A percentile compares a stretch with the other conserved stretches of the same genome.
These are phyloP conservation scores for Andricus grossulariae DNA, from an alignment of 1,140 invertebrate species.

Conservation along the genomic window DNA sequence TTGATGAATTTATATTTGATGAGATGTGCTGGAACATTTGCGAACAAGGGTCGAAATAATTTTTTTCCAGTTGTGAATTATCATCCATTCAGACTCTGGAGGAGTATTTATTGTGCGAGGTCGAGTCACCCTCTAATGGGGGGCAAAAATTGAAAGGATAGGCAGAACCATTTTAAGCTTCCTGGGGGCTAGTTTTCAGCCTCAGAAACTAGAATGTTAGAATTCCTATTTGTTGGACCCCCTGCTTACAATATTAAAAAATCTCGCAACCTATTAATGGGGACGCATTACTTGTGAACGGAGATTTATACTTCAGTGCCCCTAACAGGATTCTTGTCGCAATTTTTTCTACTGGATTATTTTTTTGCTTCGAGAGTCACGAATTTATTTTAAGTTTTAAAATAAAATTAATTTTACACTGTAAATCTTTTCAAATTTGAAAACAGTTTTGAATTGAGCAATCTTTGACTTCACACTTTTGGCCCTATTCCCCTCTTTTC, in stretches of 20 bases:
- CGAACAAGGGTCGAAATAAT: conserved; percentile 13
- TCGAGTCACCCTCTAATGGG: conserved; percentile 12
- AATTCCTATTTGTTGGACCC: conserved; percentile 17
- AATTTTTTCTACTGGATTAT: too few species aligned
- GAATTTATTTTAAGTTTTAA: too few species aligned
- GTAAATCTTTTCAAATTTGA: too few species aligned
- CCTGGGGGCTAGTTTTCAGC: conserved; percentile 1
- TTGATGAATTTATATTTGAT: conserved; percentile 3
- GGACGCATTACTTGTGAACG: too few species aligned
- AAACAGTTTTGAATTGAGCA: too few species aligned
- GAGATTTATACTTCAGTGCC: too few species aligned
- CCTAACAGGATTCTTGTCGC: too few species aligned
- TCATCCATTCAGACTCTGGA: conserved; percentile 18
- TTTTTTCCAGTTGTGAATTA: conserved; percentile 28
- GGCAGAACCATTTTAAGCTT: conserved; percentile 21
- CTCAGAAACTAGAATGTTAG: not conserved
- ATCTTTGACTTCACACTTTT: too few species aligned
- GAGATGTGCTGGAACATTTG: conserved; percentile 10
- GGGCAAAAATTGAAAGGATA: conserved; percentile 4
- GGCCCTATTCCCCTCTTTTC: too few species aligned
- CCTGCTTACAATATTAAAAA: conserved; percentile 27
- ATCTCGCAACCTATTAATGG: conserved; percentile 6
- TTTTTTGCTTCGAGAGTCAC: too few species aligned
- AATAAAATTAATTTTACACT: too few species aligned
- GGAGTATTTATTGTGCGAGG: conserved; percentile 25